Percentiles rank a stretch among this genome's conserved stretches.
phyloP scores from a whole-genome alignment of 1,140 invertebrate genomes.

The Atta texana region DNA sequence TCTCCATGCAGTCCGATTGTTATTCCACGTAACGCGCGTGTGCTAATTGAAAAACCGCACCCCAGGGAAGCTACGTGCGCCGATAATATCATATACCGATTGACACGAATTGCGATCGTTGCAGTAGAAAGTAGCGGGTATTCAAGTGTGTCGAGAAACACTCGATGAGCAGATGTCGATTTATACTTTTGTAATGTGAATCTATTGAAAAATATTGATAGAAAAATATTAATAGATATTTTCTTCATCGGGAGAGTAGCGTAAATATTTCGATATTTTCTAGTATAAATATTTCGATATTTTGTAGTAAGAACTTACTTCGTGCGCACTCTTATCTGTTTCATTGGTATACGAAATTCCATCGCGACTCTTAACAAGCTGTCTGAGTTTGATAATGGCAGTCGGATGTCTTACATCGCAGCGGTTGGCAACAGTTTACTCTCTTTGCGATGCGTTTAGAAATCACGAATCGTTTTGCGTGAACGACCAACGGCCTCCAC shows the following conservation, averaged over 20 bases:
- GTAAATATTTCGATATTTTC: neutral
- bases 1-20: slow-evolving; percentile 25
- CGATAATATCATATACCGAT: slow-evolving; percentile 66
- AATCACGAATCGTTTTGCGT: slow-evolving; percentile 70
- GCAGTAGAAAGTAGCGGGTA: slow-evolving; percentile 43
- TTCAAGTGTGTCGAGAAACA: slow-evolving; percentile 33
- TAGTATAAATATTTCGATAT: slow-evolving; percentile 6
- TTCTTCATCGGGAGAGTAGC: neutral
- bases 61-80: slow-evolving; percentile 1
- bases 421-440: slow-evolving; percentile 68
- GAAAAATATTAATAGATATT: neutral
- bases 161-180: neutral
- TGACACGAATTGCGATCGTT: slow-evolving; percentile 58
- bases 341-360: slow-evolving; percentile 25
- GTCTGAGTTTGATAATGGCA: slow-evolving; percentile 3
- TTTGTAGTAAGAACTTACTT: neutral
- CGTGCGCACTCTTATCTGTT: neutral
- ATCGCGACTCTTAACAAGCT: slow-evolving; percentile 18
- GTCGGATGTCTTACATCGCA: slow-evolving; percentile 28
- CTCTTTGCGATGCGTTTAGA: slow-evolving; percentile 65
- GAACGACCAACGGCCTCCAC: slow-evolving; percentile 67
- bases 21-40: slow-evolving; percentile 51
- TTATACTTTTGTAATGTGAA: neutral
- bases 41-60: slow-evolving; percentile 57
- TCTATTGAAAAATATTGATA: slow-evolving; percentile 1